These are phyloP conservation scores for Scleropages formosus DNA, from an alignment of 2,797 vertebrate genomes.

Conservation along the genomic window DNA sequence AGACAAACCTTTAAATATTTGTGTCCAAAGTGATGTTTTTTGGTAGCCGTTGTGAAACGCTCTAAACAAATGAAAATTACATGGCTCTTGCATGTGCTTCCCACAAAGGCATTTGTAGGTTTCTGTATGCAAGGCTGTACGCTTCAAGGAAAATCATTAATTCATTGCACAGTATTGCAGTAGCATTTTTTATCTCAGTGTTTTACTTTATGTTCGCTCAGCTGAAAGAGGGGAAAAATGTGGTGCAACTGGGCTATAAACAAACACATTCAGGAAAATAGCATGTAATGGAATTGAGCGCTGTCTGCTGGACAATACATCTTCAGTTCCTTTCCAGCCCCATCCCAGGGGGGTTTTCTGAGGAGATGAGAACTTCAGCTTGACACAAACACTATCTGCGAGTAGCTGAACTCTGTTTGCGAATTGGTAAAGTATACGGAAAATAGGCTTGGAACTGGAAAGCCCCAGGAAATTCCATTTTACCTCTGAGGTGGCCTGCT, in stretches of 20 bases:
- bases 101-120: neutral
- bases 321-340: slow-evolving; percentile 81
- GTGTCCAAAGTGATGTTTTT: neutral
- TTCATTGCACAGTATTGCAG: slow-evolving; percentile 12
- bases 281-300: slow-evolving; percentile 85
- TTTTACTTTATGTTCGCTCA: slow-evolving; percentile 64
- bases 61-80: neutral
- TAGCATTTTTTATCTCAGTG: slow-evolving; percentile 9
- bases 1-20: too few relatives aligned
- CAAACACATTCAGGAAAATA: slow-evolving; percentile 83
- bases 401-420: slow-evolving; percentile 90
- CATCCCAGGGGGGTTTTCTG: slow-evolving; percentile 83
- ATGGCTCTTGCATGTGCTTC: neutral
- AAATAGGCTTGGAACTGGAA: slow-evolving; percentile 85
- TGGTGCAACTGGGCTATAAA: slow-evolving; percentile 77
- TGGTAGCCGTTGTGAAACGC: neutral
- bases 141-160: slow-evolving; percentile 18
- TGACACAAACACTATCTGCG: slow-evolving; percentile 91
- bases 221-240: slow-evolving; percentile 72
- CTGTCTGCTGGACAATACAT: slow-evolving; percentile 74
- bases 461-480: slow-evolving; percentile 93
- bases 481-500: slow-evolving; percentile 95
- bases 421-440: slow-evolving; percentile 88
- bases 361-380: slow-evolving; percentile 76
- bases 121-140: neutral